These are phyloP conservation scores for Harlomillsia oculata DNA, from an alignment of 1,140 invertebrate species.

Conservation along the genomic window DNA sequence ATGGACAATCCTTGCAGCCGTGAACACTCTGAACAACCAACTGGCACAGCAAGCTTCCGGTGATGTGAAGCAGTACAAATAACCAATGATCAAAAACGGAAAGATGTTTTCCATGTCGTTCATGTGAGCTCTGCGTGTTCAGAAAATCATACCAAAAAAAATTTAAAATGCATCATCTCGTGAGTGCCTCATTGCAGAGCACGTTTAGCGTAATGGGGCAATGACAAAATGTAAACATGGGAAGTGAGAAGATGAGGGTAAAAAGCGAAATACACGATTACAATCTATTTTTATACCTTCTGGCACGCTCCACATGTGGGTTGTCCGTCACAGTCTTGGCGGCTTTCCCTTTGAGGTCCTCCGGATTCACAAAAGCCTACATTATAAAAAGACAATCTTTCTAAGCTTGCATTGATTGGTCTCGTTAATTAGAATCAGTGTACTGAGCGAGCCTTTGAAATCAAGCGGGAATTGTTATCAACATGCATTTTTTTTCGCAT, in stretches of 20 bases:
- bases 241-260: too few species aligned
- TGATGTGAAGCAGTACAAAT: constrained; percentile 51
- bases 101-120: constrained; percentile 62
- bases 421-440: background rate
- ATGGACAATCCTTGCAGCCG: constrained; percentile 48
- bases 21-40: constrained; percentile 51
- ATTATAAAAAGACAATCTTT: background rate
- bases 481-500: background rate
- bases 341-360: constrained; percentile 39
- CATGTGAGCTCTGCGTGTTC: constrained; percentile 50
- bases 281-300: constrained; percentile 27
- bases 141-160: constrained; percentile 8
- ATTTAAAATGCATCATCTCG: too few species aligned
- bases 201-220: too few species aligned
- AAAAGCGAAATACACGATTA: too few species aligned
- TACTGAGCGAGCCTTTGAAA: too few species aligned
- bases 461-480: too few species aligned
- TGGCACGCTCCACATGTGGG: constrained; percentile 37
- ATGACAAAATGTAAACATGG: too few species aligned
- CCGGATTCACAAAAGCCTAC: constrained; percentile 40
- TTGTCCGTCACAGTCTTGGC: constrained; percentile 17
- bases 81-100: constrained; percentile 51
- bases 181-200: too few species aligned
- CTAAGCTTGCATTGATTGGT: background rate
- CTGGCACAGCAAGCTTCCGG: constrained; percentile 46